Evolutionary conservation across 2,888 invertebrate species (phyloP), one percentile per base, ranked within the genome.

Genomic region (Cyrtodaria siliqua): DNA sequence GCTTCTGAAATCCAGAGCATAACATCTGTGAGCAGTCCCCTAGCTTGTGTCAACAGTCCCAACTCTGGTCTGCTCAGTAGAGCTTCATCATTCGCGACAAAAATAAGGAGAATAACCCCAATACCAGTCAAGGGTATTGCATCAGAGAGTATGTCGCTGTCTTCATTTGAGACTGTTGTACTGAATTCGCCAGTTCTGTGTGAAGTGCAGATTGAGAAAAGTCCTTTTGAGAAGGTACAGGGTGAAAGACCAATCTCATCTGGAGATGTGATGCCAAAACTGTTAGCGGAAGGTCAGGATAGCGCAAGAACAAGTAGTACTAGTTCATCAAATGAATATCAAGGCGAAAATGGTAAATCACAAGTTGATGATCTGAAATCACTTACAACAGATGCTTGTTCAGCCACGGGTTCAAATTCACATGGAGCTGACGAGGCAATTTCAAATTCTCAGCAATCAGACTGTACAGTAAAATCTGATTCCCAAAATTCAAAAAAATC

Each of bases 1-100:
- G 80, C 67, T 2, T 73, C 62, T 55, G 80, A 80, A 62, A 68
- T 80, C 8, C 76, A 80, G 60, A 71, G 40, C 47, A 74, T 80
- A 18, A 77, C 60, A 20, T n/a, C n/a, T n/a, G 64, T 14, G 2
- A 42, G 52, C 33, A 74, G 76, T 52, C 75, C 75, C 24, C 40
- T 75, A 9, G 44, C 73, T 12, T 61, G 53, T 18, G 23, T 68
- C 8, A 27, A 47, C n/a, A 72, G 69, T 47, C 70, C 73, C n/a
- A 67, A 53, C 2, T 23, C 60, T 33, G 40, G 27, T 24, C 6
- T 33, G 33, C 6, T 33, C 6, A 60, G 60, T 29, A 27, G 52
- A 2, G n/a, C n/a, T n/a, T 29, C 72, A 12, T 38, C 14, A 26
- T 27, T 67, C 1, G 40, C 70, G n/a, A 26, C 67, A 0, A 76